These are phyloP conservation scores for Protonibea diacanthus DNA, from an alignment of 2,797 vertebrate species.

Conservation along the genomic window DNA sequence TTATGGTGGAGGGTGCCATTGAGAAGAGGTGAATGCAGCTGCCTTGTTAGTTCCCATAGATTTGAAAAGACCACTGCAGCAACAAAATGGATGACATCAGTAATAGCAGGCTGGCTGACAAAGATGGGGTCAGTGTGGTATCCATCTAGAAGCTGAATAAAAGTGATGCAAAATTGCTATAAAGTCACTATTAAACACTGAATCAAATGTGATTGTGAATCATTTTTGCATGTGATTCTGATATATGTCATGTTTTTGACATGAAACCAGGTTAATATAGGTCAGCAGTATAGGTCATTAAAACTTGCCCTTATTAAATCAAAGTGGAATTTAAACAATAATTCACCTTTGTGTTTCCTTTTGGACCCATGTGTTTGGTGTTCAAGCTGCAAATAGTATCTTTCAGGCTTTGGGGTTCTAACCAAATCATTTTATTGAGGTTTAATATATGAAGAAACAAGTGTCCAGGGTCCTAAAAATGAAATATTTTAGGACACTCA, in stretches of 20 bases:
- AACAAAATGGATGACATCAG: constrained; percentile 44
- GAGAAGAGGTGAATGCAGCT: constrained; percentile 41
- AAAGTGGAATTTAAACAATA: background rate
- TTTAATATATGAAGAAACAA: constrained; percentile 2
- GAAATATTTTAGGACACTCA: background rate
- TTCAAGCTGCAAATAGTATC: background rate
- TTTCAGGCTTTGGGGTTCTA: background rate
- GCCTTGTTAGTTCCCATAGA: constrained; percentile 43
- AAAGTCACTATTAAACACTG: background rate
- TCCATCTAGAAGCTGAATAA: background rate
- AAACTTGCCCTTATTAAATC: background rate
- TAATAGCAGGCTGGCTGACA: constrained; percentile 38
- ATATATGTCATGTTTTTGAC: background rate
- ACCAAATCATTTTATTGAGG: background rate
- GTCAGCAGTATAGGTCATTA: background rate
- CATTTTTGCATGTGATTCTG: background rate
- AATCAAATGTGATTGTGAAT: background rate
- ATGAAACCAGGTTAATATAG: background rate
- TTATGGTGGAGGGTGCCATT: constrained; percentile 55
- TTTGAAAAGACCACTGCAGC: constrained; percentile 48
- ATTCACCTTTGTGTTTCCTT: background rate
- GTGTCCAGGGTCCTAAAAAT: background rate
- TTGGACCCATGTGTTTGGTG: background rate
- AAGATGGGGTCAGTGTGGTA: constrained; percentile 38
- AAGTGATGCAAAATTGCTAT: background rate